A percentile compares a stretch with the other conserved stretches of the same genome.
These are phyloP conservation scores for Clarias macrocephalus DNA, from an alignment of 2,113 vertebrate genomes.

Conservation along the genomic window DNA sequence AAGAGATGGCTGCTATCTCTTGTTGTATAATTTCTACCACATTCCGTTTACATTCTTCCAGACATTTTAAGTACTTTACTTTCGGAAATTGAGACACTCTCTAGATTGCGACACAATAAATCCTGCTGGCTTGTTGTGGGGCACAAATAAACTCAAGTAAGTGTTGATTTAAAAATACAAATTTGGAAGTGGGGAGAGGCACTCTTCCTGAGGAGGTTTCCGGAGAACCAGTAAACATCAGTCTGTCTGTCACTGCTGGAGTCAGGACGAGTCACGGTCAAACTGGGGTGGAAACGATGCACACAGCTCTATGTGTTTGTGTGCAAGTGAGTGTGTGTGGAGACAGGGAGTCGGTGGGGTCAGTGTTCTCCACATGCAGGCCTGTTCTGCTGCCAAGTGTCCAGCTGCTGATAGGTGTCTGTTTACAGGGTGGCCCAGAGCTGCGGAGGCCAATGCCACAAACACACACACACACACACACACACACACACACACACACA, in stretches of 20 bases:
- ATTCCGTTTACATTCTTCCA: constrained; percentile 73
- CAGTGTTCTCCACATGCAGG: constrained; percentile 73
- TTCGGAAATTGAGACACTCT: constrained; percentile 70
- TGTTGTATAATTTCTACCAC: constrained; percentile 70
- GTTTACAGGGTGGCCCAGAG: constrained; percentile 57
- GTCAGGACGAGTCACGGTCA: constrained; percentile 51
- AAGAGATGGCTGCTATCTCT: constrained; percentile 63
- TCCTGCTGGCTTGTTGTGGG: constrained; percentile 81
- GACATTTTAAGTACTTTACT: constrained; percentile 61
- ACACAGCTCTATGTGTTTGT: constrained; percentile 55
- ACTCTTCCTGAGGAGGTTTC: constrained; percentile 81
- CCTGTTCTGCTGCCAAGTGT: constrained; percentile 77
- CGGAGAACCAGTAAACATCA: constrained; percentile 89
- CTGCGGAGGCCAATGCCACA: constrained; percentile 41
- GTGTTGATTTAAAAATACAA: constrained; percentile 92
- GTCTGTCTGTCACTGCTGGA: constrained; percentile 77
- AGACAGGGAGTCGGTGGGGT: constrained; percentile 71
- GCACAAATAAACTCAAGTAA: constrained; percentile 88
- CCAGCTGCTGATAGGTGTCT: constrained; percentile 86
- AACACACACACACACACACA: constrained; percentile 35
- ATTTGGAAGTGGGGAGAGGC: constrained; percentile 74
- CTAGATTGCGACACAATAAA: constrained; percentile 85
- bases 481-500: constrained; percentile 3
- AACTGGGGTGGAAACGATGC: constrained; percentile 55
- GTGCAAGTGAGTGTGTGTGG: constrained; percentile 56